Conservation (phyloP, 2,888 invertebrate genomes). For the Drosophila neotestacea region DNA sequence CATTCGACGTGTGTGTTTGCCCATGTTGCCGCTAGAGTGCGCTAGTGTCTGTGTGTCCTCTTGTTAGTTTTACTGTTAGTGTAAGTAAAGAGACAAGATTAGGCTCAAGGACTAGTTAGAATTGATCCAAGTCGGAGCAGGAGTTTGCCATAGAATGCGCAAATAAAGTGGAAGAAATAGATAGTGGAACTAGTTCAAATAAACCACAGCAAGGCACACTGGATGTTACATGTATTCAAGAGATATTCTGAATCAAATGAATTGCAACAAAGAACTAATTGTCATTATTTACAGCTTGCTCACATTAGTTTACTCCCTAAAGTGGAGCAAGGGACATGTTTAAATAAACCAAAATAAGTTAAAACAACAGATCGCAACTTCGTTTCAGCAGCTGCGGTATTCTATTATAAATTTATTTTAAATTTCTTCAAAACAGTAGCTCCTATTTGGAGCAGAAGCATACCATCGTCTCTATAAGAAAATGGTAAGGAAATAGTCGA, state of each 20-base stretch:
- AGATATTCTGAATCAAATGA: too few species aligned
- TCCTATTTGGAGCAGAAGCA: background rate
- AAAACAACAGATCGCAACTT: background rate
- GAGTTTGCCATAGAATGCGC: background rate
- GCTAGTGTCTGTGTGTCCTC: slow-evolving; percentile 16
- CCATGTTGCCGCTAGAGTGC: slow-evolving; percentile 60
- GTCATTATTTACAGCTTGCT: background rate
- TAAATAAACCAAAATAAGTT: background rate
- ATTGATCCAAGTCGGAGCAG: background rate
- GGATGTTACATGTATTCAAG: too few species aligned
- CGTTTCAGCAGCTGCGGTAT: background rate
- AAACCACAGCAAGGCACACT: background rate
- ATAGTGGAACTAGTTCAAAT: slow-evolving; percentile 18
- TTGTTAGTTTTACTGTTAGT: slow-evolving; percentile 44
- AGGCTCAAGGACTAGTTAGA: slow-evolving; percentile 33
- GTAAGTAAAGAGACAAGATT: slow-evolving; percentile 20
- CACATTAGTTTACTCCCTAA: background rate
- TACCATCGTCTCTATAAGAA: too few species aligned
- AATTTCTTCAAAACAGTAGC: background rate
- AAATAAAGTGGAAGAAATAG: background rate
- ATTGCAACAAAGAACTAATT: background rate
- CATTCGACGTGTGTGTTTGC: slow-evolving; percentile 52
- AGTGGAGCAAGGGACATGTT: background rate
- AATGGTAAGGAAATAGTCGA: too few species aligned
- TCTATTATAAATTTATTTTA: background rate